phyloP scores from a whole-genome alignment of 2,888 invertebrate genomes.

The Metopia argyrocephala region DNA sequence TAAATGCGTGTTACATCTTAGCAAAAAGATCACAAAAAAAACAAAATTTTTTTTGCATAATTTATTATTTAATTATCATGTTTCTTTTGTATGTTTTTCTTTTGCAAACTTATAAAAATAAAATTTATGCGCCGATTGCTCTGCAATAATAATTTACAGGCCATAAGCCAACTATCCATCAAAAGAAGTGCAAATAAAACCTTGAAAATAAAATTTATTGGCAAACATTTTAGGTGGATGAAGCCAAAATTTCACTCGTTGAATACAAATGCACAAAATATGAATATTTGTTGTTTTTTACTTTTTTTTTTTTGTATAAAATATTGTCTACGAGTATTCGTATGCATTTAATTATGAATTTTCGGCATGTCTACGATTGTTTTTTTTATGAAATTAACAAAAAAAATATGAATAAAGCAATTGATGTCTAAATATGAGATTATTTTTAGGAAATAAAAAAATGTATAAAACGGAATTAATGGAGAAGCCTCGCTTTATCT shows the following conservation, averaged over 20 bases:
- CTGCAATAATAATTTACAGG: not conserved
- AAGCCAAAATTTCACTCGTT: conserved; percentile 62
- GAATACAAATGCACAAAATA: conserved; percentile 13
- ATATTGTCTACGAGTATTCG: not conserved
- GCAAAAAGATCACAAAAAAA: too few relatives aligned
- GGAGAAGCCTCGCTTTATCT: not conserved
- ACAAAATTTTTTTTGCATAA: too few relatives aligned
- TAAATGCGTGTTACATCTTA: too few relatives aligned
- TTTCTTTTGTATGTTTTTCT: too few relatives aligned
- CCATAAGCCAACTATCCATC: conserved; percentile 13
- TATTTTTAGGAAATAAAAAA: too few relatives aligned
- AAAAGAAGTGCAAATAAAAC: conserved; percentile 54
- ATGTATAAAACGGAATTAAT: conserved; percentile 40
- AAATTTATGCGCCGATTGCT: not conserved
- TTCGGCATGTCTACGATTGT: conserved; percentile 37
- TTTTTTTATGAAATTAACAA: conserved; percentile 2
- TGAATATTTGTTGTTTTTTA: too few relatives aligned
- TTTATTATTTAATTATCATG: too few relatives aligned
- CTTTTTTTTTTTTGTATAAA: too few relatives aligned
- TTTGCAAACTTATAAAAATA: too few relatives aligned
- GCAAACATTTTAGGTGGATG: conserved; percentile 54
- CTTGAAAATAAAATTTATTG: conserved; percentile 61
- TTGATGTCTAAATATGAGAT: too few relatives aligned
- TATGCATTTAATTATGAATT: conserved; percentile 41
- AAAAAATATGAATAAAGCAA: conserved; percentile 7